Conservation (phyloP, 2,888 invertebrate species). For the Spisula solida region DNA sequence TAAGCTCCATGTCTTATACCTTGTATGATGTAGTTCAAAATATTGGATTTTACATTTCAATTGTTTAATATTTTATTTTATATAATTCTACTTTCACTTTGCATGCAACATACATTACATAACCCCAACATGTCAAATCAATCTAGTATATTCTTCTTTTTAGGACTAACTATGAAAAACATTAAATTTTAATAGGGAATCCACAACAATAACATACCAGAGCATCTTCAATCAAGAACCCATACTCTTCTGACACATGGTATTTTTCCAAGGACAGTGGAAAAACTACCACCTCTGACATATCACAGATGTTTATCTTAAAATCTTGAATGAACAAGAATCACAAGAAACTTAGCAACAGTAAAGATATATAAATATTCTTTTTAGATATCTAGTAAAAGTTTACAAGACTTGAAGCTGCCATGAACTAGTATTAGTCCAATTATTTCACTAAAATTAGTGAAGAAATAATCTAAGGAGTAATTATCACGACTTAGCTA, state of each 20-base stretch:
- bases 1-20: no score
- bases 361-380: neutral
- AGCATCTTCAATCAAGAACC: slow-evolving; percentile 58
- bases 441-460: no score
- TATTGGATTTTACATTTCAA: no score
- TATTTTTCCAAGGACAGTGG: slow-evolving; percentile 40
- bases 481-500: slow-evolving; percentile 68
- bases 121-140: neutral
- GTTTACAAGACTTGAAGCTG: no score
- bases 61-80: no score
- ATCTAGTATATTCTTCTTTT: neutral
- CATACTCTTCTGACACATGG: slow-evolving; percentile 51
- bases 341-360: no score
- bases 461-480: no score
- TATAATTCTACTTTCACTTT: neutral
- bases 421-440: no score
- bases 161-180: neutral
- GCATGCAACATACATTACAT: neutral
- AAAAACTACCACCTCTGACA: slow-evolving; percentile 41
- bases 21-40: no score
- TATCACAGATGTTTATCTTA: neutral
- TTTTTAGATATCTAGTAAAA: no score
- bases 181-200: neutral
- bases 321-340: no score
- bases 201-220: slow-evolving; percentile 41